Base-by-base conservation (phyloP, 2,888 invertebrate genomes). In the Antheraea assamensis region DNA sequence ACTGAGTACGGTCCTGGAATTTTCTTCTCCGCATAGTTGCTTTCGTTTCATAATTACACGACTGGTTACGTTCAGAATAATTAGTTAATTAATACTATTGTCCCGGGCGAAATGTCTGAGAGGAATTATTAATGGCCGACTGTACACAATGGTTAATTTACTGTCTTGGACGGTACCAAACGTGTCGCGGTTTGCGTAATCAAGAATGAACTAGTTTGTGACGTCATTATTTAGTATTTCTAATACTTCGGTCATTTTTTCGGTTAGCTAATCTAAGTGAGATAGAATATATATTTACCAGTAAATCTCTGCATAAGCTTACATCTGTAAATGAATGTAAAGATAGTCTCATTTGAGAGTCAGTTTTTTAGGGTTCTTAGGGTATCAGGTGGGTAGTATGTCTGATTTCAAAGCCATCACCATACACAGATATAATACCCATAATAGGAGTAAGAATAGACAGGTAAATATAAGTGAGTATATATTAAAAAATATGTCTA, bases 71-170 rank as follows among this genome's bases (percentile, higher is more conserved):
- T 73, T 72, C 73, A 74, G 72, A 76, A 79, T 81, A 81, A 78
- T 78, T 73, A 74, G 52, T 75, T 77, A 82, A 83, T 82, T 81
- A 82, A 72, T 68, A 68, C 68, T 68, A 68, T 68, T 68, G 31
- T 68, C 68, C 68, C 35, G 68, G 35, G n/a, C n/a, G 68, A 35
- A 35, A 68, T 35, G n/a, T 35, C 68, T 68, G 35, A 68, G 35
- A 21, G 68, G 31, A 68, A 35, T 68, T 35, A 68, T 68, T 31
- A 68, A 68, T 68, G 68, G 68, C 35, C 21, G 35, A n/a, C 76
- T 77, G 75, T 75, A 42, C 31, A 35, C 71, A 61, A 71, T 70
- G 75, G 75, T 66, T 66, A 31, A 64, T 64, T 64, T 64, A 30
- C 27, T 30, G 61, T 30, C 61, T 64, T 64, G 61, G 27, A 30